Evolutionary conservation across 2,113 vertebrate species (phyloP).

Genomic region (Neodon shergylaensis): DNA sequence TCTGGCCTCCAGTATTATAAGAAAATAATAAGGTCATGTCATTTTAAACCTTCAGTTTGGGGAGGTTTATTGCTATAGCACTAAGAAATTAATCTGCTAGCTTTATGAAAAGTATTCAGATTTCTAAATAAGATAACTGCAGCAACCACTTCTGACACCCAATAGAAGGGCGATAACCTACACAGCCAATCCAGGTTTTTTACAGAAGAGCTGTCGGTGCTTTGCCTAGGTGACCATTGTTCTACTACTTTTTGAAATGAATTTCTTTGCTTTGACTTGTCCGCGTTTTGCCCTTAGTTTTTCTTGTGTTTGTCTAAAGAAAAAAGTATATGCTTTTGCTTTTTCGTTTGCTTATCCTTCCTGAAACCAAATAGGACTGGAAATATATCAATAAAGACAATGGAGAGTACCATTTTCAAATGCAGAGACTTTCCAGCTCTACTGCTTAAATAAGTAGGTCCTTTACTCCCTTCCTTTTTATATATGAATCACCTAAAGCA

Average conservation of each 20-base stretch:
- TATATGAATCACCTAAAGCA: not conserved
- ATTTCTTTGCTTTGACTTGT: not conserved
- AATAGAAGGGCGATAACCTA: not conserved
- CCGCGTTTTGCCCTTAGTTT: not conserved
- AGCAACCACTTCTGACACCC: not conserved
- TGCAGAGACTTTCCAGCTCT: not conserved
- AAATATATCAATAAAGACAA: not conserved
- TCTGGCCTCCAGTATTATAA: not conserved
- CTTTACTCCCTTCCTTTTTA: not conserved
- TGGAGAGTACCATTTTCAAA: not conserved
- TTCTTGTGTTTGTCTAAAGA: not conserved
- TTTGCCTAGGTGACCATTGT: not conserved
- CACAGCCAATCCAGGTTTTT: not conserved
- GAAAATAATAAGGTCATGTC: not conserved
- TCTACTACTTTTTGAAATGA: not conserved
- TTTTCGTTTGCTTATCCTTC: not conserved
- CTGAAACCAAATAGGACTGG: not conserved
- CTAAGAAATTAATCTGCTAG: not conserved
- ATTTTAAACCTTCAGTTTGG: not conserved
- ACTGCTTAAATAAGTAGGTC: not conserved
- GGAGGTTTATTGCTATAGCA: not conserved
- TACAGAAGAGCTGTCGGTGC: not conserved
- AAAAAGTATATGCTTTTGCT: not conserved
- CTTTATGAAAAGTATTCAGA: conserved; percentile 2
- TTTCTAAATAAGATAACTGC: conserved; percentile 36